A percentile compares a stretch with the other conserved stretches of the same genome.
These are phyloP conservation scores for Sitta europaea DNA, from an alignment of 2,113 vertebrate species.

Conservation along the genomic window DNA sequence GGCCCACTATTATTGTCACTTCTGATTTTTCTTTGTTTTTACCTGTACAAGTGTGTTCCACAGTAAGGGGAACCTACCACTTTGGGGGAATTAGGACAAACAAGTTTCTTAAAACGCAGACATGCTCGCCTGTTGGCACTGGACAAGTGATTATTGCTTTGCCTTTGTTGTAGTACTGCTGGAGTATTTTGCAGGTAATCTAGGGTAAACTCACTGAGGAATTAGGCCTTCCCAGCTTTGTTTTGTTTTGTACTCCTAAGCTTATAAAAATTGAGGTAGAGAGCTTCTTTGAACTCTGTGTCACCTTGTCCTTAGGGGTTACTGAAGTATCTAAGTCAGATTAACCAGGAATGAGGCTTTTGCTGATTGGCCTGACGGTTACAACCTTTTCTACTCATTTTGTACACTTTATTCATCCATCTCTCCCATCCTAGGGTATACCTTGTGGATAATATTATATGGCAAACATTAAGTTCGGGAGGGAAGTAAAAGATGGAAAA, in stretches of 20 bases:
- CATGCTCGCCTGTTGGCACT: background rate
- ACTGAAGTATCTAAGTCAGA: background rate
- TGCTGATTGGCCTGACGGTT: background rate
- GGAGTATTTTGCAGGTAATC: background rate
- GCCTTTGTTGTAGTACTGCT: background rate
- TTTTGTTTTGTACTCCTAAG: background rate
- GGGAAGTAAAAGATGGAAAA: background rate
- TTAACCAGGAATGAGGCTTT: background rate
- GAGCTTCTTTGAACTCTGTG: background rate
- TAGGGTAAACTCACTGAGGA: background rate
- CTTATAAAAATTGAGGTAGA: background rate
- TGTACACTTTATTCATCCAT: rapidly evolving
- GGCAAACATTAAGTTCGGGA: slow-evolving; percentile 25
- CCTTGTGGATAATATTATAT: background rate
- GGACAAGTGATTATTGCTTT: background rate
- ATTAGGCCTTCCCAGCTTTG: background rate
- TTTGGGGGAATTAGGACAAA: background rate
- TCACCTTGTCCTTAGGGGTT: background rate
- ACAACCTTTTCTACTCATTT: background rate
- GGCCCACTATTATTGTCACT: background rate
- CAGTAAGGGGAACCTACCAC: background rate
- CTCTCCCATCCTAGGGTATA: background rate
- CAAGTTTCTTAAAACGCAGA: background rate
- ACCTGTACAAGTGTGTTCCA: background rate
- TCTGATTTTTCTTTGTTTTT: background rate